A percentile compares a stretch with the other conserved stretches of the same genome.
Evolutionary conservation across 2,888 invertebrate genomes (phyloP).

Genomic region (Mechanitis messenoides): DNA sequence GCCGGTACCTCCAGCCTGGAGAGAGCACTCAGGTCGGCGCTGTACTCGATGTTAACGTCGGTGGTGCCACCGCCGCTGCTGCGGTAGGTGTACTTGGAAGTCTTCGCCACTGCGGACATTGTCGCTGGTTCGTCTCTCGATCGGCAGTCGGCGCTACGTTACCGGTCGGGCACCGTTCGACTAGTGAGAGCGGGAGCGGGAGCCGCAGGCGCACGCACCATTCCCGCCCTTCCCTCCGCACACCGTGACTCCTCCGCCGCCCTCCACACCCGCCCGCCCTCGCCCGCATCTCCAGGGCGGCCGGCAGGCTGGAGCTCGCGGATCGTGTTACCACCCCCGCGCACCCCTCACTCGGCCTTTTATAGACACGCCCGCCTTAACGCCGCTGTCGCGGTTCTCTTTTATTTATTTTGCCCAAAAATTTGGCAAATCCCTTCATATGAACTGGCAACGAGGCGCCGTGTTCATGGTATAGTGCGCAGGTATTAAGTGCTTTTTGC

Average conservation of each 20-base stretch:
- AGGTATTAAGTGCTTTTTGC: constrained; percentile 21
- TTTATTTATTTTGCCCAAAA: constrained; percentile 75
- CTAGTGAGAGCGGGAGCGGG: constrained; percentile 73
- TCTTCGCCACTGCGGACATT: constrained; percentile 87
- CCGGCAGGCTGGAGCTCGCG: constrained; percentile 73
- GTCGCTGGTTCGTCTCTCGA: constrained; percentile 77
- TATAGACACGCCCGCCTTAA: constrained; percentile 73
- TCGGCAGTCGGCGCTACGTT: constrained; percentile 77
- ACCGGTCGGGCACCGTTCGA: constrained; percentile 77
- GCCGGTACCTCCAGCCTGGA: constrained; percentile 94
- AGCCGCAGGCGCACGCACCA: constrained; percentile 55
- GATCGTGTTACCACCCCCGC: constrained; percentile 77
- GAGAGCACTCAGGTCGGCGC: constrained; percentile 94
- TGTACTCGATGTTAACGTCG: constrained; percentile 97
- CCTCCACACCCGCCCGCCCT: constrained; percentile 31
- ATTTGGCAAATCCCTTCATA: constrained; percentile 62
- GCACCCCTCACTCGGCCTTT: constrained; percentile 75
- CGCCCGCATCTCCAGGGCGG: constrained; percentile 61
- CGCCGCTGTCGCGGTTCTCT: constrained; percentile 55
- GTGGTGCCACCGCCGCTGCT: constrained; percentile 88
- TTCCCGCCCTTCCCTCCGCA: constrained; percentile 35
- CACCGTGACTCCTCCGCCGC: constrained; percentile 26
- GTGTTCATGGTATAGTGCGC: constrained; percentile 19
- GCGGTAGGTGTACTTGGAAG: constrained; percentile 94
- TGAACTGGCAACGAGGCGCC: constrained; percentile 21